phyloP scores from a whole-genome alignment of 2,888 invertebrate species.

The Xanthia icteritia region DNA sequence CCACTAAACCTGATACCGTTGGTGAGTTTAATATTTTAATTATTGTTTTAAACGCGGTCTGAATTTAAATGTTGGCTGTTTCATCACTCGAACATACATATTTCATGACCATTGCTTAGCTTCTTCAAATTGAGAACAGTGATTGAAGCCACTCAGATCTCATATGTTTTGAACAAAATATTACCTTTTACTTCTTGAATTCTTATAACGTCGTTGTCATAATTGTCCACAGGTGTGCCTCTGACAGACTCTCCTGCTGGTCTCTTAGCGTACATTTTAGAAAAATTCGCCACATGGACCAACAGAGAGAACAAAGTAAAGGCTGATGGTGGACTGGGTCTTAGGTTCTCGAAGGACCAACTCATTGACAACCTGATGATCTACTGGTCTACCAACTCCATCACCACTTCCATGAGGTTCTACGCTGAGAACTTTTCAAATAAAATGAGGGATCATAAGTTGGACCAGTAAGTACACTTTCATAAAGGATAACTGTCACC shows the following conservation, averaged over 20 bases:
- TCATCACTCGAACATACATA: neutral
- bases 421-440: slow-evolving; percentile 92
- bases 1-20: slow-evolving; percentile 97
- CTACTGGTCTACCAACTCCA: slow-evolving; percentile 94
- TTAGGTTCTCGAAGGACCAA: slow-evolving; percentile 92
- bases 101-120: neutral
- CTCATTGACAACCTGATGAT: slow-evolving; percentile 96
- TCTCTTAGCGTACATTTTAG: slow-evolving; percentile 95
- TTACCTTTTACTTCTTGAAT: neutral
- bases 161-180: neutral
- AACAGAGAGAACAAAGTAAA: slow-evolving; percentile 83
- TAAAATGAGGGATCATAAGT: slow-evolving; percentile 66
- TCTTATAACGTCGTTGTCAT: neutral
- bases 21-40: slow-evolving; percentile 87
- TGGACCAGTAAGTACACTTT: slow-evolving; percentile 81
- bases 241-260: slow-evolving; percentile 94
- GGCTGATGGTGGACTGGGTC: slow-evolving; percentile 92
- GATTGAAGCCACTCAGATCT: neutral
- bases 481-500: too few relatives aligned
- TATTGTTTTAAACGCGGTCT: neutral
- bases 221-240: slow-evolving; percentile 72
- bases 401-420: slow-evolving; percentile 93
- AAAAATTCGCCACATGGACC: slow-evolving; percentile 96
- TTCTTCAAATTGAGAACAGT: neutral
- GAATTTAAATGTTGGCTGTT: neutral